A percentile compares a stretch with the other conserved stretches of the same genome.
These are phyloP conservation scores for Hipparchia sbordonii DNA, from an alignment of 2,888 invertebrate species.

Conservation along the genomic window DNA sequence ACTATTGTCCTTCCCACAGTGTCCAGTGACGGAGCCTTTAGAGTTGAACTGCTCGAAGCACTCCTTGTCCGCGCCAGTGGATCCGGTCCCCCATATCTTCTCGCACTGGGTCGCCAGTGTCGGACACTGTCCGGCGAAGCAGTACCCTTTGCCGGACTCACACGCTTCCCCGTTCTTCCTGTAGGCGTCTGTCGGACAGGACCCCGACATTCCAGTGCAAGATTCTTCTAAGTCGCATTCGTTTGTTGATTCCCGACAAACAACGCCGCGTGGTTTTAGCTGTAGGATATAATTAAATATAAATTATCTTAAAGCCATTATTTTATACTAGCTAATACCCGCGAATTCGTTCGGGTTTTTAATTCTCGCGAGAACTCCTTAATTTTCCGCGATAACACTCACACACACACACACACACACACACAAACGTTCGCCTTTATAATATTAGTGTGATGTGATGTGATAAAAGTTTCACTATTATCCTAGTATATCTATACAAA, in stretches of 20 bases:
- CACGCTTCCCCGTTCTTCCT: slow-evolving; percentile 97
- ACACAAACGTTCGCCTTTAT: no score
- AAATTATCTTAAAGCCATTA: neutral
- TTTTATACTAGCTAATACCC: no score
- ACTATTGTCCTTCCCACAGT: slow-evolving; percentile 92
- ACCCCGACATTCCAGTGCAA: slow-evolving; percentile 94
- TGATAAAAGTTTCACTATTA: no score
- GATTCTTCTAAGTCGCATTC: slow-evolving; percentile 98
- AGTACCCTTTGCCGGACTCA: slow-evolving; percentile 88
- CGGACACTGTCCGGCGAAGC: slow-evolving; percentile 96
- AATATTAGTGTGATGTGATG: no score
- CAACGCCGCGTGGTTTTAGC: slow-evolving; percentile 88
- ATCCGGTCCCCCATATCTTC: slow-evolving; percentile 96
- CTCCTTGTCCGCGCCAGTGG: slow-evolving; percentile 90
- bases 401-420: no score
- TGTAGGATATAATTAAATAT: slow-evolving; percentile 53
- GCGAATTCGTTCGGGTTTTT: no score
- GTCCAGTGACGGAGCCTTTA: slow-evolving; percentile 97
- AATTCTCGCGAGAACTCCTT: no score
- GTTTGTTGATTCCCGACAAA: slow-evolving; percentile 93
- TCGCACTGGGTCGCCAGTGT: slow-evolving; percentile 94
- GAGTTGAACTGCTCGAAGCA: slow-evolving; percentile 98
- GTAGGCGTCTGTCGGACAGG: slow-evolving; percentile 94
- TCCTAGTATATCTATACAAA: no score
- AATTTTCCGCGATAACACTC: no score